phyloP scores from a whole-genome alignment of 2,888 invertebrate genomes.

The Xestia rhomboidea region DNA sequence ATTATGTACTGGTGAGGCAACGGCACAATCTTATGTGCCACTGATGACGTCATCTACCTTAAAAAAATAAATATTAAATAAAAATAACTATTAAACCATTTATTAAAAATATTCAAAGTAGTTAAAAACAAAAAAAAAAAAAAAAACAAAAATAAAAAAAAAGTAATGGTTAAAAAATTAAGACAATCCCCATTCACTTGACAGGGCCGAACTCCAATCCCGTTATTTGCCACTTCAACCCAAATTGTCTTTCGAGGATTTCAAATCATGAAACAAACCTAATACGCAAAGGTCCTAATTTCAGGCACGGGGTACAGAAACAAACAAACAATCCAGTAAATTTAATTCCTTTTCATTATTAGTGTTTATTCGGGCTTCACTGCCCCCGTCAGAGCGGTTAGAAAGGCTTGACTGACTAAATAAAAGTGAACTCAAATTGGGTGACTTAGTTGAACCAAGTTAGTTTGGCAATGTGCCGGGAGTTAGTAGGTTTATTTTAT shows the following conservation, averaged over 20 bases:
- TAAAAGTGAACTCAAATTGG: slow-evolving; percentile 59
- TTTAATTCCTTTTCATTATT: slow-evolving; percentile 72
- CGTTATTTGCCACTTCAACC: slow-evolving; percentile 21
- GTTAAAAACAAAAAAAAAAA: too few species aligned
- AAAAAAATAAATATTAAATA: too few species aligned
- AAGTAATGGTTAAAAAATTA: too few species aligned
- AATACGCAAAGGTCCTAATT: slow-evolving; percentile 68
- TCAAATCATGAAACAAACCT: slow-evolving; percentile 62
- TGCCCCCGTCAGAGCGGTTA: slow-evolving; percentile 49
- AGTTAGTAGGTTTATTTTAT: slow-evolving; percentile 35
- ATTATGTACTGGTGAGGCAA: too few species aligned
- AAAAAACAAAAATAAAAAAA: too few species aligned
- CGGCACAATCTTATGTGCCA: too few species aligned
- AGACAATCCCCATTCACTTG: too few species aligned
- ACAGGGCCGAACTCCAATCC: slow-evolving; percentile 14
- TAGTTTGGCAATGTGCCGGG: slow-evolving; percentile 47
- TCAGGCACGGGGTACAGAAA: slow-evolving; percentile 62
- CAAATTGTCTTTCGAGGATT: slow-evolving; percentile 65
- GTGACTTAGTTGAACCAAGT: slow-evolving; percentile 47
- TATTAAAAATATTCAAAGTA: too few species aligned
- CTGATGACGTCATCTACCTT: too few species aligned
- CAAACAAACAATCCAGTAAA: slow-evolving; percentile 71
- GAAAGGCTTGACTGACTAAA: slow-evolving; percentile 52
- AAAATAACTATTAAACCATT: too few species aligned
- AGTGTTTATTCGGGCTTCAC: slow-evolving; percentile 68